Conservation (phyloP, 2,888 invertebrate species). For the Nasonia oneida region DNA sequence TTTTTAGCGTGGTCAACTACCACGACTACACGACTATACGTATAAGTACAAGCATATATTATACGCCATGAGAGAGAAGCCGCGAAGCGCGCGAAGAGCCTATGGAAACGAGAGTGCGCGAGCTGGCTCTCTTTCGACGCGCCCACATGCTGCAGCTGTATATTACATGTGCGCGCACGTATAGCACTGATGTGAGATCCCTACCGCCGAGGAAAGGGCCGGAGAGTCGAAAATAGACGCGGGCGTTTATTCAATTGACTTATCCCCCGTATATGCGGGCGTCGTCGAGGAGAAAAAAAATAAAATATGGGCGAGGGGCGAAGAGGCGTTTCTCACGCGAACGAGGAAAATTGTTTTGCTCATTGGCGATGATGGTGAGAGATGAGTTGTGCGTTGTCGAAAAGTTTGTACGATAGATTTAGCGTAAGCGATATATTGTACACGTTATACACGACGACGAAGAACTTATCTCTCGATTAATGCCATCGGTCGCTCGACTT, state of each 20-base stretch:
- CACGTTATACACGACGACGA: neutral
- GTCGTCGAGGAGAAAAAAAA: slow-evolving; percentile 11
- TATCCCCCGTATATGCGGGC: slow-evolving; percentile 24
- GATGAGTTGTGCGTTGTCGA: neutral
- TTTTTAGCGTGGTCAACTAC: slow-evolving; percentile 24
- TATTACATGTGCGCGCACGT: neutral
- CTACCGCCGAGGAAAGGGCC: neutral
- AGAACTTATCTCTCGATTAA: no score
- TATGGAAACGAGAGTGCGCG: slow-evolving; percentile 27
- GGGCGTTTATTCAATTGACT: slow-evolving; percentile 56
- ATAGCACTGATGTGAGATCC: neutral
- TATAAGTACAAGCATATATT: neutral
- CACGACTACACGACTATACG: neutral
- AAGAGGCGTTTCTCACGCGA: neutral
- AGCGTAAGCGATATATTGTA: neutral
- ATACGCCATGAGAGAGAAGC: neutral
- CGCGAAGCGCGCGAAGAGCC: neutral
- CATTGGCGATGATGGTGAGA: neutral
- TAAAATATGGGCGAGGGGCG: neutral
- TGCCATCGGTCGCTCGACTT: neutral
- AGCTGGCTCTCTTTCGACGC: slow-evolving; percentile 22
- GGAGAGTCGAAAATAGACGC: slow-evolving; percentile 42
- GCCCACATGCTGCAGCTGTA: slow-evolving; percentile 46
- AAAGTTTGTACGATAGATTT: no score
- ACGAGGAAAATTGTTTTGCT: neutral